These are phyloP conservation scores for Hipposideros armiger DNA, from an alignment of 2,113 vertebrate genomes.

Conservation along the genomic window DNA sequence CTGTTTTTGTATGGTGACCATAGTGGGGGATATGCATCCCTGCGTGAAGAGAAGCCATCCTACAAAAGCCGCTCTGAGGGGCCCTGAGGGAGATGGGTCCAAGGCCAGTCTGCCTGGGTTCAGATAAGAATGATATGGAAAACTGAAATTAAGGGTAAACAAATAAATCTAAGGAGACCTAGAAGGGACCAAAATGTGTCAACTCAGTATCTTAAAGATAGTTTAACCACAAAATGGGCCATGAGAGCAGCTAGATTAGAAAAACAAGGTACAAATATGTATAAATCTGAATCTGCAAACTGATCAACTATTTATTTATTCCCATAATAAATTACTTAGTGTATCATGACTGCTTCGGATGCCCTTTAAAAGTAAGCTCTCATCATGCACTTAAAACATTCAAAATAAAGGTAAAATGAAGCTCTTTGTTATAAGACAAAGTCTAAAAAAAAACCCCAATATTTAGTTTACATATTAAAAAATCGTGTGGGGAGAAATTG, in stretches of 20 bases:
- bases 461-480: neutral
- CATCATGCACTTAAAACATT: slow-evolving; percentile 13
- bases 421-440: neutral
- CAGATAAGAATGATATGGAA: neutral
- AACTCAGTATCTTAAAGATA: neutral
- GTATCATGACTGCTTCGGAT: neutral
- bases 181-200: neutral
- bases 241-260: neutral
- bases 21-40: neutral
- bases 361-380: neutral
- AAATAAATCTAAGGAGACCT: neutral
- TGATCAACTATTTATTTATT: neutral
- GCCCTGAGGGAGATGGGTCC: neutral
- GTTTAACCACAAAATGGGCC: slow-evolving; percentile 5
- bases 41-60: neutral
- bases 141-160: neutral
- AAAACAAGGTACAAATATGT: neutral
- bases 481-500: neutral
- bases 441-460: neutral
- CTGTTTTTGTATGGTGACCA: neutral
- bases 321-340: neutral
- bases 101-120: neutral
- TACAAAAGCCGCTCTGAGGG: neutral
- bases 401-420: neutral
- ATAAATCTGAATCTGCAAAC: neutral